Conservation (phyloP, 2,797 vertebrate species). For the Sternotherus odoratus region DNA sequence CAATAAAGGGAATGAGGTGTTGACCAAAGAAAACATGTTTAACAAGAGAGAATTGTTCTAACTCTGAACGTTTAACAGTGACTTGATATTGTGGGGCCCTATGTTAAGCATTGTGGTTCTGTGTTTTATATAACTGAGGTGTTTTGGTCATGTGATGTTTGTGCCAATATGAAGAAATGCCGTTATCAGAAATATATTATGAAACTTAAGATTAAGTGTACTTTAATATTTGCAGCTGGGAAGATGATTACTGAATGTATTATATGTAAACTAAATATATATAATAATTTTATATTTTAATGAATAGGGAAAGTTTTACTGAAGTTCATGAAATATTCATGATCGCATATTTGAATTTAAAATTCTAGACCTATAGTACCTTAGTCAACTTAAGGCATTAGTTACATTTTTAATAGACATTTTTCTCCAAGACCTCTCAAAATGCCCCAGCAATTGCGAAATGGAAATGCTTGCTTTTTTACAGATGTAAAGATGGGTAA, state of each 20-base stretch:
- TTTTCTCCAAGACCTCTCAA: background rate
- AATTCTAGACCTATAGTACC: background rate
- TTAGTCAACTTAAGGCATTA: background rate
- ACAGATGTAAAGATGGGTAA: background rate
- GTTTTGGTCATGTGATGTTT: background rate
- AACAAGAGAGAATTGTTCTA: background rate
- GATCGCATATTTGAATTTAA: background rate
- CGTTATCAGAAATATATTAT: background rate
- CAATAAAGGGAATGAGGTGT: background rate
- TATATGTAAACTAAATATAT: background rate
- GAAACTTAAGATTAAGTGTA: background rate
- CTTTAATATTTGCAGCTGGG: background rate
- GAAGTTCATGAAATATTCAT: background rate
- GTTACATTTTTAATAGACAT: background rate
- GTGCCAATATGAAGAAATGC: background rate
- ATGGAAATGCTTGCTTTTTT: background rate
- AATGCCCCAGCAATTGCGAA: background rate
- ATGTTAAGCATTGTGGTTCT: background rate
- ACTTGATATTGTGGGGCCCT: background rate
- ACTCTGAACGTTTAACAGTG: slow-evolving; percentile 2
- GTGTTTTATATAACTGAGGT: background rate
- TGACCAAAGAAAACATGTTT: background rate
- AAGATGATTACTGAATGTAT: background rate
- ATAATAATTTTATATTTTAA: background rate
- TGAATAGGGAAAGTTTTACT: background rate